Evolutionary conservation across 2,797 vertebrate species (phyloP).

Genomic region (Eleutherodactylus coqui): DNA sequence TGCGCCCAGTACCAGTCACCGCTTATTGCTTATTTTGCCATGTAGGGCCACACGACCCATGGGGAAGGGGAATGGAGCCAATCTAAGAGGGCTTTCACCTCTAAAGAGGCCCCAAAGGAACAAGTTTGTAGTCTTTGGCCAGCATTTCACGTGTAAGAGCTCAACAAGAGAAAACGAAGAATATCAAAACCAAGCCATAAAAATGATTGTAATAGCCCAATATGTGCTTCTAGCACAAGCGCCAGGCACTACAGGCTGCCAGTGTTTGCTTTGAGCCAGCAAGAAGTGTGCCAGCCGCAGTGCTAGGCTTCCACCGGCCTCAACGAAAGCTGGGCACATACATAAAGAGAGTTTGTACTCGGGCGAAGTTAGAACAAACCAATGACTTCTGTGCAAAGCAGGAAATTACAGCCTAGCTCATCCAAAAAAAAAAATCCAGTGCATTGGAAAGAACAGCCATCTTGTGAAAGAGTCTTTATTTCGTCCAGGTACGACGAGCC

Average conservation of each 20-base stretch:
- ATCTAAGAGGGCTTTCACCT: background rate
- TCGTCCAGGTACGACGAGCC: slow-evolving; percentile 38
- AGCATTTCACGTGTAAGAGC: too few relatives aligned
- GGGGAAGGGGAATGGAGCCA: too few relatives aligned
- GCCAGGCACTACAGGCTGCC: background rate
- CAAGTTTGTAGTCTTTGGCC: too few relatives aligned
- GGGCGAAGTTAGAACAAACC: background rate
- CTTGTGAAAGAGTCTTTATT: slow-evolving; percentile 57
- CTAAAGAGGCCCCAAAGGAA: background rate
- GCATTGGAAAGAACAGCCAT: background rate
- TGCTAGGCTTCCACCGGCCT: background rate
- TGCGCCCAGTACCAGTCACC: too few relatives aligned
- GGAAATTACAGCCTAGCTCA: slow-evolving; percentile 35
- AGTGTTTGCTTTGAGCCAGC: background rate
- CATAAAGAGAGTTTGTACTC: slow-evolving; percentile 38
- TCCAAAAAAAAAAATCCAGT: background rate
- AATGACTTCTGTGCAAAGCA: slow-evolving; percentile 14
- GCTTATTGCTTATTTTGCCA: background rate
- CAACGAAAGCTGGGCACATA: slow-evolving; percentile 12
- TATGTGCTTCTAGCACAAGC: background rate
- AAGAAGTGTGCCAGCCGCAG: background rate
- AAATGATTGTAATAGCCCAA: background rate
- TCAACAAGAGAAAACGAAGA: too few relatives aligned
- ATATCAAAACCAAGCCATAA: too few relatives aligned
- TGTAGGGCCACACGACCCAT: too few relatives aligned